Conservation (phyloP, 2,113 vertebrate species). For the Gadus macrocephalus region DNA sequence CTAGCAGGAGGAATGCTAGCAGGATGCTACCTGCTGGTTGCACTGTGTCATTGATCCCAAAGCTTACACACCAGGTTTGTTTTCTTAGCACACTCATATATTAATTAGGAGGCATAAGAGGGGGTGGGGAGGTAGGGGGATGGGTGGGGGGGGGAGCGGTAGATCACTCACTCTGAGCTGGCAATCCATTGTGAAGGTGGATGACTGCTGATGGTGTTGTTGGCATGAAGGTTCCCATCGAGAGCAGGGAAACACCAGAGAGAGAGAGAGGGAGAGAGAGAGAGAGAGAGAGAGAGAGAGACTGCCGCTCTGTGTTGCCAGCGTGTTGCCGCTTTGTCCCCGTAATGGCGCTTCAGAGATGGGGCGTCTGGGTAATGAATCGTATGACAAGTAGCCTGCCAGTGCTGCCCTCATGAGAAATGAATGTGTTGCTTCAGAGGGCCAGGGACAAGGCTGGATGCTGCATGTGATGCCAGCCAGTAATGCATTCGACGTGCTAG, state of each 20-base stretch:
- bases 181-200: neutral
- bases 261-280: neutral
- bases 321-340: conserved; percentile 23
- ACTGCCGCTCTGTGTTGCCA: conserved; percentile 5
- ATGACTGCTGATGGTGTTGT: conserved; percentile 39
- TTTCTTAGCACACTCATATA: conserved; percentile 17
- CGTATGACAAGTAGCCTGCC: conserved; percentile 32
- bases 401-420: conserved; percentile 35
- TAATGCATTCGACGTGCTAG: conserved; percentile 15
- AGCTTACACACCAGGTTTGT: conserved; percentile 15
- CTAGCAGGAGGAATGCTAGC: conserved; percentile 7
- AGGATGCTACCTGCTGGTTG: neutral
- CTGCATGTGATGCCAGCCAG: conserved; percentile 18
- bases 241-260: conserved; percentile 12
- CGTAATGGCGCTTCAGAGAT: conserved; percentile 34
- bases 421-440: conserved; percentile 28
- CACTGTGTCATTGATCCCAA: conserved; percentile 36
- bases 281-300: neutral
- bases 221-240: conserved; percentile 7
- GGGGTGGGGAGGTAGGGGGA: too few relatives aligned
- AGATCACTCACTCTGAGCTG: conserved; percentile 17
- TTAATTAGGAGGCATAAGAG: conserved; percentile 7
- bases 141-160: conserved; percentile 3
- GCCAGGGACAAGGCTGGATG: conserved; percentile 24
- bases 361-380: conserved; percentile 44